These are phyloP conservation scores for Typhlomys cinereus DNA, from an alignment of 2,113 vertebrate genomes.

Conservation along the genomic window DNA sequence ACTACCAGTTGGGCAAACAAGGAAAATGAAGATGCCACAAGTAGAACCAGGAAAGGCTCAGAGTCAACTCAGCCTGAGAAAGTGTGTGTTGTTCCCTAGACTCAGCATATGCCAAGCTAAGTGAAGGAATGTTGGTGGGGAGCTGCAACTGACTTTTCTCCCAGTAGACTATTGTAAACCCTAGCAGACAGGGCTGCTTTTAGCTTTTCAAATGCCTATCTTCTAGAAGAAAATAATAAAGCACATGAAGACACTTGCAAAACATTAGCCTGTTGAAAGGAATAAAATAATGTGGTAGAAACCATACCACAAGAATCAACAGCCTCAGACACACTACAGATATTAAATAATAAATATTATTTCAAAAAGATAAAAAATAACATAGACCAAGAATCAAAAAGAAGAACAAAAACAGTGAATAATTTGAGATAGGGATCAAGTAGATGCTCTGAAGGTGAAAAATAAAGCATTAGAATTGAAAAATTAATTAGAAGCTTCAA, in stretches of 20 bases:
- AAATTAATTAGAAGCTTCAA: neutral
- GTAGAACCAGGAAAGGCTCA: neutral
- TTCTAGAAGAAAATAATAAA: neutral
- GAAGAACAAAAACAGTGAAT: neutral
- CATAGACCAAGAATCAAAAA: neutral
- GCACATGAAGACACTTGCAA: neutral
- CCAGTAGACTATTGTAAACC: too few species aligned
- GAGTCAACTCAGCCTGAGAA: neutral
- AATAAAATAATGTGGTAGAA: neutral
- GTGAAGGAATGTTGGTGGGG: neutral
- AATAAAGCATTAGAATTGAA: neutral
- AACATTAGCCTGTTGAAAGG: neutral
- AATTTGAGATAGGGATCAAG: neutral
- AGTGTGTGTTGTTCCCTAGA: neutral
- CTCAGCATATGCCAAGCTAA: neutral
- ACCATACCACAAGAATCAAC: neutral
- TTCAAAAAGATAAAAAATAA: neutral
- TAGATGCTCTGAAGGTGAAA: neutral
- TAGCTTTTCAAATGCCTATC: too few species aligned
- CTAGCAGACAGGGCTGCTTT: too few species aligned
- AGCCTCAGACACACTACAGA: neutral
- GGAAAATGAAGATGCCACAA: neutral
- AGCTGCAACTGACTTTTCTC: too few species aligned
- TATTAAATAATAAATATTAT: neutral
- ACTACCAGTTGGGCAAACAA: neutral